phyloP scores from a whole-genome alignment of 2,113 vertebrate genomes.

The Electrona antarctica region DNA sequence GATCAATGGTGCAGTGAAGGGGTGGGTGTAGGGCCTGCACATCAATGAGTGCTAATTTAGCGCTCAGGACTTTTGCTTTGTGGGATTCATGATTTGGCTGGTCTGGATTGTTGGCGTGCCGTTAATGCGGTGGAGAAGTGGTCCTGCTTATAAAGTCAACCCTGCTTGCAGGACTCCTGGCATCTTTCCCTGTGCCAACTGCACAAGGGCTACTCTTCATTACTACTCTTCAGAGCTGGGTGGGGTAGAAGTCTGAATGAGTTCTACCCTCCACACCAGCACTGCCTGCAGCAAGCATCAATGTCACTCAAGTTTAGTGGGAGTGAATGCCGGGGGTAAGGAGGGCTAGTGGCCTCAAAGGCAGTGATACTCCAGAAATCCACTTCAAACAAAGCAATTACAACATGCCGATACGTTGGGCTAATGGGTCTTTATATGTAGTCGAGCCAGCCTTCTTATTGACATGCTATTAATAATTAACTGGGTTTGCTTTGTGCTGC shows the following conservation, averaged over 20 bases:
- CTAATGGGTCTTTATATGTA: conserved; percentile 47
- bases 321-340: conserved; percentile 7
- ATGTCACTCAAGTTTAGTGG: conserved; percentile 59
- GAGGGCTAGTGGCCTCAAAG: conserved; percentile 32
- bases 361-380: conserved; percentile 48
- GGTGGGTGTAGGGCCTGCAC: not conserved
- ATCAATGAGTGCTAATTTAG: not conserved
- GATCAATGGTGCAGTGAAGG: conserved; percentile 60
- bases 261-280: conserved; percentile 44
- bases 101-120: conserved; percentile 32
- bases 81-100: conserved; percentile 11
- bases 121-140: conserved; percentile 29
- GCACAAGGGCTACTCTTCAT: conserved; percentile 40
- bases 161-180: conserved; percentile 19
- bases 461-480: conserved; percentile 54
- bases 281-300: conserved; percentile 23
- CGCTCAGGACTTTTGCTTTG: too few relatives aligned
- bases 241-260: conserved; percentile 27
- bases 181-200: conserved; percentile 32
- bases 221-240: conserved; percentile 12
- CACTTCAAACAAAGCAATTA: conserved; percentile 62
- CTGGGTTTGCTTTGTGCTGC: conserved; percentile 3
- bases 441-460: conserved; percentile 32
- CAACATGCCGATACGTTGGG: conserved; percentile 37
- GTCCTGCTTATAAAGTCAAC: conserved; percentile 36